Evolutionary conservation across 2,113 vertebrate genomes (phyloP), one percentile per base, ranked within the genome.

Genomic region (Colistium nudipinnis): DNA sequence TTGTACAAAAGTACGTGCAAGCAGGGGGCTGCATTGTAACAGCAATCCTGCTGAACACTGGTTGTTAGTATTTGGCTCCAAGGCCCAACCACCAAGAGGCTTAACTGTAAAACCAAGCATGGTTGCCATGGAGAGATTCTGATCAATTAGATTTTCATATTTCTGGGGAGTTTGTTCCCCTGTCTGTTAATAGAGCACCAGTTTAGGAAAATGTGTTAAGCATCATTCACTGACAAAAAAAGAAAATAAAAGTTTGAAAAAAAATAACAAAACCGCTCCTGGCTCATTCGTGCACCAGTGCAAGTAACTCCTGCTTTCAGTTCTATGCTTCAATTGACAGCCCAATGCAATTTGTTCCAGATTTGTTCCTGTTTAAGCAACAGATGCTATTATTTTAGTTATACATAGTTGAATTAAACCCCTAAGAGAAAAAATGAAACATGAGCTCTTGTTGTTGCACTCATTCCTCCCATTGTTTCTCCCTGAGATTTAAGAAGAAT

Each of bases 301-400:
- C 19, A 55, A 36, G 41, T 33, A 51, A 66, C 44, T 39, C 51
- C 44, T 63, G 63, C 57, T 56, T 63, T 55, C 1, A 31, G 52
- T 62, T 13, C 67, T 38, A 33, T 5, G 43, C 56, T 68, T 62
- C 13, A 31, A n/a, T 61, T 61, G 36, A 20, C 41, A 49, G 43
- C 2, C 49, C 8, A 35, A 16, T 38, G 27, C 43, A 44, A 44
- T 7, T 19, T 10, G 41, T 39, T 51, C 24, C 28, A 63, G 33
- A 56, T n/a, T 9, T 33, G 31, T 33, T 33, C 4, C 31, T 6
- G 35, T 22, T 39, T 31, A 52, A 39, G 47, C 8, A 54, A 17
- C 13, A 60, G 45, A n/a, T 20, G 16, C 16, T 20, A 3, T 57
- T 30, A 5, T 30, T 44, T 59, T 19, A 25, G 9, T 4, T 33